Base-by-base conservation (phyloP, 2,113 vertebrate genomes). In the Micromys minutus region DNA sequence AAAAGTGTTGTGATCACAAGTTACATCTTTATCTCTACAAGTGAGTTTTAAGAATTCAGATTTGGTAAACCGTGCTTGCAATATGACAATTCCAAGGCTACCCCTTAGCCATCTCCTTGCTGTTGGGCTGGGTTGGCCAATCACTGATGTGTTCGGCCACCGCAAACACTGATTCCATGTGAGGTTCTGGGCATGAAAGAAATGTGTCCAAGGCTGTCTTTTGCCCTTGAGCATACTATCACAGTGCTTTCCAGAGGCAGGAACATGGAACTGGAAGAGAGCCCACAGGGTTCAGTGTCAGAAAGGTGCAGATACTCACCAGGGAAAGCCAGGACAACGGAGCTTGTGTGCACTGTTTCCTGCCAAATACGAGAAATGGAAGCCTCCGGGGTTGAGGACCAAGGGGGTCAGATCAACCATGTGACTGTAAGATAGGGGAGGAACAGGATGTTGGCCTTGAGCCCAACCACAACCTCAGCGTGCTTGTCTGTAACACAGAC, bases 321-420 rank as follows among this genome's bases (percentile, higher is more conserved):
- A 90, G n/a, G 94, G 96, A 67, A 97, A 95, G 34, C 93, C 55
- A 0, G 21, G 50, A 52, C 95, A 93, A 26, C 67, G 96, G 79
- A 96, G 81, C 90, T 90, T 95, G 90, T 83, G 83, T 0, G 39
- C 9, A 6, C 45, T 57, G 61, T 42, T 97, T 84, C 92, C 87
- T 45, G 93, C 59, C 92, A 97, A 50, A 77, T 92, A 87, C 0
- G 93, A 97, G 77, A 97, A 91, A 95, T 94, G 96, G 90, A 97
- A 96, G 65, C 96, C 94, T 94, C 95, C 90, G 0, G 96, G 94
- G 8, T 87, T 97, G 67, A 98, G 96, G 21, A 97, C 95, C 95
- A 98, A 74, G 3, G 96, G 96, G 1, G 92, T 97, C 92, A 97
- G 93, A 29, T 97, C 83, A 26, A 97, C 89, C 72, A 96, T 59